Percentiles rank a stretch among this genome's conserved stretches.
Evolutionary conservation across 1,140 invertebrate genomes (phyloP).

Genomic region (Euwallacea similis): DNA sequence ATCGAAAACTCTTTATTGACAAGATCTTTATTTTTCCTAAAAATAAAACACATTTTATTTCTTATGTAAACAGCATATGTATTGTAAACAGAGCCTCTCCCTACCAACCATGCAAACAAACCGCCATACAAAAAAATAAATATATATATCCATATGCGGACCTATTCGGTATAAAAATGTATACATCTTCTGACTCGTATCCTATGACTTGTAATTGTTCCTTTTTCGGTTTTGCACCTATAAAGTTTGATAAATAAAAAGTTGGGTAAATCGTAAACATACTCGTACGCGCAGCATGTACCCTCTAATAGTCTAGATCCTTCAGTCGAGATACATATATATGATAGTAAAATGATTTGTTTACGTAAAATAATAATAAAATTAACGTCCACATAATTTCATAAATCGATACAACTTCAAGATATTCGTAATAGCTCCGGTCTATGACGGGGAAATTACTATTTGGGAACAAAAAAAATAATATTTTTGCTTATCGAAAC

Average conservation of each 20-base stretch:
- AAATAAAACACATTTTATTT: no score
- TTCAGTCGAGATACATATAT: slow-evolving; percentile 2
- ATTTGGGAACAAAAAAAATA: slow-evolving; percentile 20
- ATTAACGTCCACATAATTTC: slow-evolving; percentile 6
- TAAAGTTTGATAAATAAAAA: background rate
- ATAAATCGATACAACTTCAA: background rate
- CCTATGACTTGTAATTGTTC: slow-evolving; percentile 2
- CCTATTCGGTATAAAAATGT: slow-evolving; percentile 11
- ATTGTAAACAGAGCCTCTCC: slow-evolving; percentile 37
- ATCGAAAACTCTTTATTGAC: no score
- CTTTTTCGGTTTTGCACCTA: no score
- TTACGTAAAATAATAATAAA: background rate
- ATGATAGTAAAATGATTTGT: slow-evolving; percentile 7
- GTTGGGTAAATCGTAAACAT: background rate
- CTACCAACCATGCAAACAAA: slow-evolving; percentile 28
- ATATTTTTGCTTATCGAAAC: slow-evolving; percentile 17
- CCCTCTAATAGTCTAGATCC: no score
- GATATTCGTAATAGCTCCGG: background rate
- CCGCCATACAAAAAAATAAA: slow-evolving; percentile 21
- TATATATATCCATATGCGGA: slow-evolving; percentile 26
- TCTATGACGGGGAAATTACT: slow-evolving; percentile 1
- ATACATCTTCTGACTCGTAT: slow-evolving; percentile 9
- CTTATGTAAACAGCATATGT: slow-evolving; percentile 27
- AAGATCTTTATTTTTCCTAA: no score
- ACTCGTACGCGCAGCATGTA: background rate